phyloP scores from a whole-genome alignment of 2,888 invertebrate species.

The Drosophila diplacantha region DNA sequence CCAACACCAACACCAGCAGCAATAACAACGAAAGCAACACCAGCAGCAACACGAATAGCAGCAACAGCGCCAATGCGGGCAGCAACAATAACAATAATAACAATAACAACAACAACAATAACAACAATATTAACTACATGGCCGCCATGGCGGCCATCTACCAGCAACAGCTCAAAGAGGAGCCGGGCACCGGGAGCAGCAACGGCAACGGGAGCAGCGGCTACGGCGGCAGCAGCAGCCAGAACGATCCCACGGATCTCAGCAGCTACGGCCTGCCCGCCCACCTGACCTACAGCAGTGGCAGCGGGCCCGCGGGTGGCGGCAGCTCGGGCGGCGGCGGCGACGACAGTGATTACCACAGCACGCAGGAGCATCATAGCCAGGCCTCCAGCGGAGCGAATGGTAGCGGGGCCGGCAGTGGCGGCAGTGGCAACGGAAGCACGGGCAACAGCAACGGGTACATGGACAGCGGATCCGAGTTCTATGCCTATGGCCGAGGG shows the following conservation, averaged over 20 bases:
- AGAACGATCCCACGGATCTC: conserved; percentile 75
- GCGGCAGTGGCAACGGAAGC: conserved; percentile 48
- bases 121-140: conserved; percentile 75
- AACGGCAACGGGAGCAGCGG: conserved; percentile 48
- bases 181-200: conserved; percentile 74
- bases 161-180: conserved; percentile 77
- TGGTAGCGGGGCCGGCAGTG: conserved; percentile 42
- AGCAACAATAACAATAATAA: conserved; percentile 53
- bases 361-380: conserved; percentile 72
- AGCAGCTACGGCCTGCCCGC: conserved; percentile 72
- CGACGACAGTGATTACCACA: conserved; percentile 73
- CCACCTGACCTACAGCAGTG: conserved; percentile 65
- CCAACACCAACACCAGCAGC: conserved; percentile 41
- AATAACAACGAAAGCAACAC: conserved; percentile 37
- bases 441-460: conserved; percentile 61
- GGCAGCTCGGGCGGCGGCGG: conserved; percentile 40
- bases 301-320: conserved; percentile 45
- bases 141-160: conserved; percentile 73
- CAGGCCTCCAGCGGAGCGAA: conserved; percentile 62
- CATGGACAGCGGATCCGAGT: conserved; percentile 71
- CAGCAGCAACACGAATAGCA: conserved; percentile 30
- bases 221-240: conserved; percentile 64
- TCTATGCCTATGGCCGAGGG: conserved; percentile 67
- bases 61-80: conserved; percentile 55
- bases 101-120: conserved; percentile 64